These are phyloP conservation scores for Varecia variegata DNA, from an alignment of 2,797 vertebrate species.

Conservation along the genomic window DNA sequence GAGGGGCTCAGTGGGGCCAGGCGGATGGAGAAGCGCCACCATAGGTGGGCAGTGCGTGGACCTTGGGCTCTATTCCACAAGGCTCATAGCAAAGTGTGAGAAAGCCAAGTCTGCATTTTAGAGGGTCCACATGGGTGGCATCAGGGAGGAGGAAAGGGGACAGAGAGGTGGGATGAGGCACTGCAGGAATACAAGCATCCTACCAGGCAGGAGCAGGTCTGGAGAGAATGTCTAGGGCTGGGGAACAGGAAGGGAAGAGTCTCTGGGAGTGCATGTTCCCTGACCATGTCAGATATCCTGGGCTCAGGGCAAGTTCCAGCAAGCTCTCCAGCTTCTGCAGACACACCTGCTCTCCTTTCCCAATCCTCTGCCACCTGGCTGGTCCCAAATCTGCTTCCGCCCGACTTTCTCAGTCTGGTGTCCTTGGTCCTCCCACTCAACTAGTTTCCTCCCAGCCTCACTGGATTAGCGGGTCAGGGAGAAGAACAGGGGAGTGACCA, in stretches of 20 bases:
- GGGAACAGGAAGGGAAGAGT: fast-evolving
- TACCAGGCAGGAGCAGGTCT: background rate
- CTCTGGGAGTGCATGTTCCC: fast-evolving
- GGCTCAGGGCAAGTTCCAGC: fast-evolving
- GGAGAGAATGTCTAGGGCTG: no score
- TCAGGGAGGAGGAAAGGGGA: background rate
- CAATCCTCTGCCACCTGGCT: background rate
- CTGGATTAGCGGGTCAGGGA: background rate
- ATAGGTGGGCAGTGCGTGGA: fast-evolving
- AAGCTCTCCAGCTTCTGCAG: fast-evolving
- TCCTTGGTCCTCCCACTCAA: background rate
- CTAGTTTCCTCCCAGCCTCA: background rate
- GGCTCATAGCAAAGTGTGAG: no score
- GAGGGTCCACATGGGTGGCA: no score
- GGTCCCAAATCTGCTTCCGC: no score
- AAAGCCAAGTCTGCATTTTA: background rate
- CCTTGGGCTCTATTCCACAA: background rate
- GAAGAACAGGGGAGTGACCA: background rate
- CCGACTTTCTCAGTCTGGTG: fast-evolving
- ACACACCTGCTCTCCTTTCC: background rate
- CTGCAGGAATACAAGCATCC: fast-evolving
- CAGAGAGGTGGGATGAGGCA: no score
- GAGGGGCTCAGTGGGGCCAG: background rate
- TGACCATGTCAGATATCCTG: background rate
- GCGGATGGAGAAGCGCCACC: fast-evolving